Evolutionary conservation across 1,140 invertebrate genomes (phyloP).

Genomic region (Eulimnadia texana): DNA sequence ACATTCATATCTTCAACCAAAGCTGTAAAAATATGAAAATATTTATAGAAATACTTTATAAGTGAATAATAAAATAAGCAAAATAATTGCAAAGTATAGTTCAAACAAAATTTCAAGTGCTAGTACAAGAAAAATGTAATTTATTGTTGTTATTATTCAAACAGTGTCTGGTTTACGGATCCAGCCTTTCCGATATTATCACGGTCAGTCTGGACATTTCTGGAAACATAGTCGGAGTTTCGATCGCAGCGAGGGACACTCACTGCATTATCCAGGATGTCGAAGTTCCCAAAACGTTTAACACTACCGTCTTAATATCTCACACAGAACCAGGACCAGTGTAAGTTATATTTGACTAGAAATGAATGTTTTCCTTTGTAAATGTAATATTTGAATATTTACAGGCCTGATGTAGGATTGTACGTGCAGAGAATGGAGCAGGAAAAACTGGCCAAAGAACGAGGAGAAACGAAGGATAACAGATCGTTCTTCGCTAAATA

Average conservation of each 20-base stretch:
- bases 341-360: too few relatives aligned
- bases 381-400: too few relatives aligned
- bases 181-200: slow-evolving; percentile 54
- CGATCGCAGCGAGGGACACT: slow-evolving; percentile 30
- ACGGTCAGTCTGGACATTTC: slow-evolving; percentile 53
- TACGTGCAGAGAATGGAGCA: slow-evolving; percentile 83
- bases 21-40: slow-evolving; percentile 42
- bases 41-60: too few relatives aligned
- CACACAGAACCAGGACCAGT: slow-evolving; percentile 54
- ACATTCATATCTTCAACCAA: slow-evolving; percentile 62
- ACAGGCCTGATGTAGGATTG: slow-evolving; percentile 76
- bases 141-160: too few relatives aligned
- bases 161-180: too few relatives aligned
- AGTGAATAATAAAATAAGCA: too few relatives aligned
- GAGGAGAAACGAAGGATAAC: slow-evolving; percentile 80
- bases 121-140: too few relatives aligned
- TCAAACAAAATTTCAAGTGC: too few relatives aligned
- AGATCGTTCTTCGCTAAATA: slow-evolving; percentile 92
- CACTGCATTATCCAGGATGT: slow-evolving; percentile 14
- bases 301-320: slow-evolving; percentile 53
- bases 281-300: slow-evolving; percentile 36
- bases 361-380: too few relatives aligned
- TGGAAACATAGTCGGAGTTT: slow-evolving; percentile 52
- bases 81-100: too few relatives aligned
- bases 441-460: slow-evolving; percentile 74